Conservation (phyloP, 2,113 vertebrate genomes). For the Anseranas semipalmata region DNA sequence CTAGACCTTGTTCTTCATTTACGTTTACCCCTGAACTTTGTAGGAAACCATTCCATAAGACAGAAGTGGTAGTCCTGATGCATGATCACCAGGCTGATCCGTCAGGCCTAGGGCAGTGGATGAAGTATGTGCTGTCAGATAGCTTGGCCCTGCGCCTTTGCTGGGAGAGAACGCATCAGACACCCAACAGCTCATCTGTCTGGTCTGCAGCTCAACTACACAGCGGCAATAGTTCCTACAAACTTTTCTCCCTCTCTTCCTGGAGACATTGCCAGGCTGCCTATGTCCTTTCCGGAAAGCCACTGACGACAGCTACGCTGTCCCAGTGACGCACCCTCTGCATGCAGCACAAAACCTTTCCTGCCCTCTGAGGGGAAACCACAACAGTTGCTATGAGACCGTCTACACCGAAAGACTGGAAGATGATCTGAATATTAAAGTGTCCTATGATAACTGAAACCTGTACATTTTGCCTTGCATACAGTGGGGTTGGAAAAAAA, state of each 20-base stretch:
- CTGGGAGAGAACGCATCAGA: background rate
- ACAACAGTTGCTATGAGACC: background rate
- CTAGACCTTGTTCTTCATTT: background rate
- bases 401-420: background rate
- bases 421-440: background rate
- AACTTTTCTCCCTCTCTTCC: background rate
- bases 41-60: background rate
- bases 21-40: background rate
- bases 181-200: background rate
- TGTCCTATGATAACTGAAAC: background rate
- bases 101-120: background rate
- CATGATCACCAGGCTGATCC: background rate
- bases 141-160: background rate
- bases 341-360: accelerated
- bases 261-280: background rate
- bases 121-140: background rate
- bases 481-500: background rate
- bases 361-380: accelerated
- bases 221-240: accelerated
- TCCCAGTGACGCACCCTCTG: background rate
- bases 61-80: background rate
- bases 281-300: background rate
- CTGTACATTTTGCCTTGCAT: background rate
- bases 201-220: background rate
- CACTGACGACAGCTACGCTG: background rate